Evolutionary conservation across 1,140 invertebrate genomes (phyloP), one percentile per base, ranked within the genome.

Genomic region (Pectinophora gossypiella): DNA sequence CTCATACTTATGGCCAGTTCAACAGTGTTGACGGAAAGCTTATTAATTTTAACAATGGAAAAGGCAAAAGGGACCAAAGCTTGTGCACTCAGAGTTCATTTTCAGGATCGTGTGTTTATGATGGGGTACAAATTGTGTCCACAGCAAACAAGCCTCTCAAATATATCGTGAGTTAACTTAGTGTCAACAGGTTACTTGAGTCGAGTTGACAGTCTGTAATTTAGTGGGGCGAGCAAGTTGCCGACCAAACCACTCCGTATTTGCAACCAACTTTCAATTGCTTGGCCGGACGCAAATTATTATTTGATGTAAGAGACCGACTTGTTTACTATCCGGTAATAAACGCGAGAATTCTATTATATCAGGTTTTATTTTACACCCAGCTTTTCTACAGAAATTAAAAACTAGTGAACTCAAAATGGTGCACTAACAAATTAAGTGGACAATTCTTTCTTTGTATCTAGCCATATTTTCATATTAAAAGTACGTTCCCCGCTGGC

Each of bases 121-220:
- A 32, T 9, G 27, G 36, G 16, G 16, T 15, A 40, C 16, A 40
- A 40, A 18, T 40, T 40, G 16, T 16, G n/a, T 40, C 36, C 36
- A 59, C 52, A 61, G 53, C 53, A 59, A 60, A 65, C 62, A 59
- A 51, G 52, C 54, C 59, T 58, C 66, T 60, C 55, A 61, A 62
- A 62, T 48, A 47, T 20, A 42, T 59, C 42, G 52, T 59, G 43
- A 60, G 47, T 56, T 59, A 61, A 64, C 60, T 10, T 59, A 68
- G 64, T 73, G 78, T 80, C 80, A 86, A 84, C 78, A 83, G 80
- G 80, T 86, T 83, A 84, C 77, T 81, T 78, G 78, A 83, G 76
- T 67, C 67, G 63, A 79, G 66, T 72, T 77, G 74, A 76, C 76
- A 83, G 74, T 80, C 77, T 81, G 71, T 84, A 83, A 84, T 84